phyloP scores from a whole-genome alignment of 2,113 vertebrate genomes.

The Pygoscelis antarcticus region DNA sequence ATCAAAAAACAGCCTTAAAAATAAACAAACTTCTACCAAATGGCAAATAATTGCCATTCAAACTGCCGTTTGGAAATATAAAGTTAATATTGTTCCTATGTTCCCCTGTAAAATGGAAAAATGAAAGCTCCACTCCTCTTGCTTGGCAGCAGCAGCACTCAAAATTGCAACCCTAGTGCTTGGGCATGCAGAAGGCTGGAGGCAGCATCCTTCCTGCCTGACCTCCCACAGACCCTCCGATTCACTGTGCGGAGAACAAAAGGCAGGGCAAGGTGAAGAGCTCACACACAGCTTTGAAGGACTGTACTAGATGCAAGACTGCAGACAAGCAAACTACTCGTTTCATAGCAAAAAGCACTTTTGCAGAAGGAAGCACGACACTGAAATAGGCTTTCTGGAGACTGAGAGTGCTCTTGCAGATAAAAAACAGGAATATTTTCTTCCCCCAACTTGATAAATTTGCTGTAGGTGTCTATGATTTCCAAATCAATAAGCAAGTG shows the following conservation, averaged over 20 bases:
- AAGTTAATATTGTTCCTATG: neutral
- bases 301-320: accelerated
- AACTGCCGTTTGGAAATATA: neutral
- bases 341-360: neutral
- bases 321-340: neutral
- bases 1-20: neutral
- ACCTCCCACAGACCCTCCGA: accelerated
- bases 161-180: neutral
- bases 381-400: neutral
- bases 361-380: neutral
- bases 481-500: neutral
- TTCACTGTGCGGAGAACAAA: accelerated
- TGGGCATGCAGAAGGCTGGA: neutral
- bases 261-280: neutral
- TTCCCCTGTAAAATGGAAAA: neutral
- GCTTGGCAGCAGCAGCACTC: neutral
- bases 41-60: neutral
- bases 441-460: neutral
- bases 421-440: neutral
- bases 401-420: neutral
- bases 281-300: neutral
- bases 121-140: neutral
- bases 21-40: neutral
- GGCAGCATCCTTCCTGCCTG: neutral
- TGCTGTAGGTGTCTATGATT: neutral